Conservation (phyloP, 1,140 invertebrate genomes). For the Ips typographus region DNA sequence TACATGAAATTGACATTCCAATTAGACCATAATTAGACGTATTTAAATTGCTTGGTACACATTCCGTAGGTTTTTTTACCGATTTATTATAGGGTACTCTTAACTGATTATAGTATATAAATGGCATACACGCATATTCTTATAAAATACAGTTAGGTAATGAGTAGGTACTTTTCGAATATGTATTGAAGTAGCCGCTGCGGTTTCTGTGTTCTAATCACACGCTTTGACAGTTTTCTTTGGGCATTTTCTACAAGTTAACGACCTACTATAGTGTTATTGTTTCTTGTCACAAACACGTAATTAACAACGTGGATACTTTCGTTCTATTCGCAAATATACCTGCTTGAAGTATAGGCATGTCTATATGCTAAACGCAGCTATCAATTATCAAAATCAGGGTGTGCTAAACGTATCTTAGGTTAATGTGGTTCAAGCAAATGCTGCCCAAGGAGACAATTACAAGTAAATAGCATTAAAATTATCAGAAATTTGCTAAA, state of each 20-base stretch:
- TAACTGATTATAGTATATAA: conserved; percentile 7
- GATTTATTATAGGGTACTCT: conserved; percentile 8
- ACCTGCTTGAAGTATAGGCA: too few species aligned
- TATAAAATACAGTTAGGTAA: conserved; percentile 14
- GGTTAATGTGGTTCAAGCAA: too few species aligned
- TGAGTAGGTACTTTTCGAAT: conserved; percentile 12
- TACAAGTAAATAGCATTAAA: conserved; percentile 18
- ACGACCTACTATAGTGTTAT: too few species aligned
- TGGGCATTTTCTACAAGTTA: too few species aligned
- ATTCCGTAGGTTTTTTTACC: neutral
- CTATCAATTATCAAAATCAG: neutral
- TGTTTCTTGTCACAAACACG: too few species aligned
- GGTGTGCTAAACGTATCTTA: too few species aligned
- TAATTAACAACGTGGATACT: too few species aligned
- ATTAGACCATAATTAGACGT: conserved; percentile 4
- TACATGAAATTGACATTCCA: conserved; percentile 5
- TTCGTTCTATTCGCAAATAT: too few species aligned
- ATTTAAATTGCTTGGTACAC: neutral
- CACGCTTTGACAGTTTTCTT: neutral
- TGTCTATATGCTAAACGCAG: neutral
- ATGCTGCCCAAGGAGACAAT: neutral
- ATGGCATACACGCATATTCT: conserved; percentile 6
- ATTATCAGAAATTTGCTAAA: conserved; percentile 19
- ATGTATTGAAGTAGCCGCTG: neutral
- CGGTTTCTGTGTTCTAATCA: neutral